These are phyloP conservation scores for Chinchilla lanigera DNA, from an alignment of 2,113 vertebrate genomes.

Conservation along the genomic window DNA sequence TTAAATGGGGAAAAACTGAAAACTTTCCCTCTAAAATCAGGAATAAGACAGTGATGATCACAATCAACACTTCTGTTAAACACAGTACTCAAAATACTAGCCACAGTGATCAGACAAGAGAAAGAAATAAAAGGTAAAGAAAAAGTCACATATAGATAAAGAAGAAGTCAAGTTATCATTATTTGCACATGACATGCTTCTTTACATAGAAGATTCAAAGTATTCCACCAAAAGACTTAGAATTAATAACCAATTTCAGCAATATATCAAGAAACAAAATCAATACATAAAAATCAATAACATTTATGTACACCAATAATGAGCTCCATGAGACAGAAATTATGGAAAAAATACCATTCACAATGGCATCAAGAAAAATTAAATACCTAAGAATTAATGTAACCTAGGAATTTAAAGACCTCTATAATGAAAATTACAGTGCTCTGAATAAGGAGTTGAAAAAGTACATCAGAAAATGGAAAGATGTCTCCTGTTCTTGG, in stretches of 20 bases:
- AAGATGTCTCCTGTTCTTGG: background rate
- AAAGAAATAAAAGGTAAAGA: background rate
- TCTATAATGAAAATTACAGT: background rate
- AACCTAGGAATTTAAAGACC: background rate
- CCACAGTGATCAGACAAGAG: background rate
- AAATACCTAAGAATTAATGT: background rate
- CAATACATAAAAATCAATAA: background rate
- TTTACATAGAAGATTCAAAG: background rate
- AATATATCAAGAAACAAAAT: background rate
- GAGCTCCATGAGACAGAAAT: background rate
- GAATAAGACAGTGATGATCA: background rate
- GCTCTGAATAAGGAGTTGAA: background rate
- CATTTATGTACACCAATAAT: background rate
- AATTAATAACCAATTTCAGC: background rate
- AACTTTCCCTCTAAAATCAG: background rate
- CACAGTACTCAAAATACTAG: background rate
- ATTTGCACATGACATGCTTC: background rate
- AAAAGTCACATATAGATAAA: background rate
- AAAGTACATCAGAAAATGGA: background rate
- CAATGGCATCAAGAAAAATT: background rate
- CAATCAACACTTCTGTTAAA: background rate
- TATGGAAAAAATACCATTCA: background rate
- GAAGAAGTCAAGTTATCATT: background rate
- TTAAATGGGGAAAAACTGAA: background rate
- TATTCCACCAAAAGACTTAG: background rate